phyloP scores from a whole-genome alignment of 1,140 invertebrate species.

The Drosophila sturtevanti region DNA sequence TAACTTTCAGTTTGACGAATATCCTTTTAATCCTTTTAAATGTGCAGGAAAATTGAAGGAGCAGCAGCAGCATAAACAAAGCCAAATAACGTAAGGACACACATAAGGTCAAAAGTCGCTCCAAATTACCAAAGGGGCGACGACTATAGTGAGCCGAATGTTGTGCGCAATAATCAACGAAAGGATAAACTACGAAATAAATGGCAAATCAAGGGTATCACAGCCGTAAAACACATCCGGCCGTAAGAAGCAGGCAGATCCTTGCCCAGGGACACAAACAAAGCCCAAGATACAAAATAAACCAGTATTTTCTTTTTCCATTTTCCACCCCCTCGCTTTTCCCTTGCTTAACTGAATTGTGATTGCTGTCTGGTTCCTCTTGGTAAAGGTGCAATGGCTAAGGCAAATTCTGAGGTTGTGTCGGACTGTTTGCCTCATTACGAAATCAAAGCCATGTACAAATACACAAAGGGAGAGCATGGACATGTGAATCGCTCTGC shows the following conservation, averaged over 20 bases:
- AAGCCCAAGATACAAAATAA: slow-evolving; percentile 49
- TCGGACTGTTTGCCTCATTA: slow-evolving; percentile 59
- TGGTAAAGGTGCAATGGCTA: slow-evolving; percentile 54
- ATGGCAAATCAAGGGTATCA: slow-evolving; percentile 76
- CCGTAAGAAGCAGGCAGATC: slow-evolving; percentile 11
- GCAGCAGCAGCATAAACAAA: slow-evolving; percentile 60
- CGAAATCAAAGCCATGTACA: slow-evolving; percentile 71
- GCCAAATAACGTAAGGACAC: slow-evolving; percentile 53
- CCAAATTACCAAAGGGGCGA: slow-evolving; percentile 52
- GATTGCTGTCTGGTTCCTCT: slow-evolving; percentile 16
- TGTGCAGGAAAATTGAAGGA: slow-evolving; percentile 74
- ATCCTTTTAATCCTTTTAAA: slow-evolving; percentile 80
- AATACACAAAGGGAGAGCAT: slow-evolving; percentile 29
- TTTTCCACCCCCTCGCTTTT: slow-evolving; percentile 3
- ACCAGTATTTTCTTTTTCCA: slow-evolving; percentile 35
- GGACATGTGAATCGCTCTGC: not conserved
- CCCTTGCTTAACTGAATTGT: slow-evolving; percentile 8
- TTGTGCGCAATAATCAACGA: slow-evolving; percentile 76
- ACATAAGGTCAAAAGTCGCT: slow-evolving; percentile 69
- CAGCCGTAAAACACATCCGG: slow-evolving; percentile 69
- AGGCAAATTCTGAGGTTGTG: not conserved
- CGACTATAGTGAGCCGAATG: slow-evolving; percentile 51
- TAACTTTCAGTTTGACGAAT: slow-evolving; percentile 74
- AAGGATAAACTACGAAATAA: slow-evolving; percentile 77
- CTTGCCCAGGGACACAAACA: slow-evolving; percentile 43